phyloP scores from a whole-genome alignment of 2,888 invertebrate species.

The Hoplodrina blanda region DNA sequence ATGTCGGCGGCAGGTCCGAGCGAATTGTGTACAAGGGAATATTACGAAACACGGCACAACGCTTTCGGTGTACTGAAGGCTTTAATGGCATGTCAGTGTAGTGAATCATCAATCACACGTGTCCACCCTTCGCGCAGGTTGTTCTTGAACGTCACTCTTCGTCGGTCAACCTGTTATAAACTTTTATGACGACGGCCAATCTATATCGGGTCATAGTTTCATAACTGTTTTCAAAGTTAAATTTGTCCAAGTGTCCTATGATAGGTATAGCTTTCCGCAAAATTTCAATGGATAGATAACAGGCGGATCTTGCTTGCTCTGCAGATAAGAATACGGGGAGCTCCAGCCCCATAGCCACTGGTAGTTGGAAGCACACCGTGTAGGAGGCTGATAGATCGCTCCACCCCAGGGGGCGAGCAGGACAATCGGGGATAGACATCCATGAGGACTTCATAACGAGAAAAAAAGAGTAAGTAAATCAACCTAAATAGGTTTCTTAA shows the following conservation, averaged over 20 bases:
- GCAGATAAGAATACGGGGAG: too few relatives aligned
- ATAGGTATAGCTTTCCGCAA: too few relatives aligned
- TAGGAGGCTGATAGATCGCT: too few relatives aligned
- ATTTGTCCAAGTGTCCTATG: neutral
- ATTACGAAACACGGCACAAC: constrained; percentile 16
- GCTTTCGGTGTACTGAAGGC: constrained; percentile 5
- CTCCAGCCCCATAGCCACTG: too few relatives aligned
- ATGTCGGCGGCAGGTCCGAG: constrained; percentile 2
- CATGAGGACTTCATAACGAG: too few relatives aligned
- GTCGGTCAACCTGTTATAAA: constrained; percentile 22
- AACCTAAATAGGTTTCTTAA: too few relatives aligned
- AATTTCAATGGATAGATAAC: too few relatives aligned
- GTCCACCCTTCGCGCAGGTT: constrained; percentile 27
- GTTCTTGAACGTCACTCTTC: constrained; percentile 31
- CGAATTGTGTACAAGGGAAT: constrained; percentile 16
- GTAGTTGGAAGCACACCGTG: too few relatives aligned
- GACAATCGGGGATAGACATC: too few relatives aligned
- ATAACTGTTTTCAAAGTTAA: neutral
- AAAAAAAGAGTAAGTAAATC: too few relatives aligned
- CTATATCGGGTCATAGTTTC: neutral
- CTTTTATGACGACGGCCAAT: constrained; percentile 20
- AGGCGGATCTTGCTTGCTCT: too few relatives aligned
- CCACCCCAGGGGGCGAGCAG: too few relatives aligned
- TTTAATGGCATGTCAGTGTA: constrained; percentile 43
- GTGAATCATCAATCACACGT: constrained; percentile 44